Percentiles rank a stretch among this genome's conserved stretches.
phyloP scores from a whole-genome alignment of 1,140 invertebrate species.

The Whitmania pigra region DNA sequence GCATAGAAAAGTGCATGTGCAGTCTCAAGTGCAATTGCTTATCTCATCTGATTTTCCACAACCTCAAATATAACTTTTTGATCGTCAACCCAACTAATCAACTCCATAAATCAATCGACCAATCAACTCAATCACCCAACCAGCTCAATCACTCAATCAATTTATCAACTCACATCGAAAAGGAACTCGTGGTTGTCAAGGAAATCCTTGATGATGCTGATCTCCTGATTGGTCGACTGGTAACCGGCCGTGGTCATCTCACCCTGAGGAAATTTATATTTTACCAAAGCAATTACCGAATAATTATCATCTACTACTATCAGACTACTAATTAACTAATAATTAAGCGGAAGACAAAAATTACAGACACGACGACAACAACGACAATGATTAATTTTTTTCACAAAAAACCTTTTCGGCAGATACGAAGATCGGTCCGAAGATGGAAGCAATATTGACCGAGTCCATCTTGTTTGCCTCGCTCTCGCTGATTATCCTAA shows the following conservation, averaged over 20 bases:
- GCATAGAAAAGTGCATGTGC: neutral
- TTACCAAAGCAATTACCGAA: neutral
- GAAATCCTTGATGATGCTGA: slow-evolving; percentile 28
- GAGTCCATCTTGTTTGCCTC: slow-evolving; percentile 33
- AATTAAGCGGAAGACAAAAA: neutral
- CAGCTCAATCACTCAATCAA: slow-evolving; percentile 30
- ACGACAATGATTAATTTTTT: neutral
- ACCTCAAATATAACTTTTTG: slow-evolving; percentile 28
- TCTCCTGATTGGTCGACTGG: slow-evolving; percentile 25
- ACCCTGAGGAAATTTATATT: neutral
- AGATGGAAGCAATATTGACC: slow-evolving; percentile 35
- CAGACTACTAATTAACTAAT: neutral
- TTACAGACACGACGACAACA: neutral
- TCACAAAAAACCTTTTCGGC: slow-evolving; percentile 21
- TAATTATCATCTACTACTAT: neutral
- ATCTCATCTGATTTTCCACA: slow-evolving; percentile 19
- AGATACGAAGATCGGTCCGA: slow-evolving; percentile 36
- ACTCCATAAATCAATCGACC: slow-evolving; percentile 28
- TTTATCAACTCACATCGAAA: slow-evolving; percentile 27
- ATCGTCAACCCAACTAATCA: slow-evolving; percentile 25
- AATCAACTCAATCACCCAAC: slow-evolving; percentile 24
- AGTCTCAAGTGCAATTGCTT: no score
- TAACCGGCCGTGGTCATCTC: slow-evolving; percentile 11
- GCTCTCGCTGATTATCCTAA: slow-evolving; percentile 30
- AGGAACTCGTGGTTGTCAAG: slow-evolving; percentile 27